Evolutionary conservation across 2,888 invertebrate species (phyloP), one percentile per base, ranked within the genome.

Genomic region (Globia sparganii): DNA sequence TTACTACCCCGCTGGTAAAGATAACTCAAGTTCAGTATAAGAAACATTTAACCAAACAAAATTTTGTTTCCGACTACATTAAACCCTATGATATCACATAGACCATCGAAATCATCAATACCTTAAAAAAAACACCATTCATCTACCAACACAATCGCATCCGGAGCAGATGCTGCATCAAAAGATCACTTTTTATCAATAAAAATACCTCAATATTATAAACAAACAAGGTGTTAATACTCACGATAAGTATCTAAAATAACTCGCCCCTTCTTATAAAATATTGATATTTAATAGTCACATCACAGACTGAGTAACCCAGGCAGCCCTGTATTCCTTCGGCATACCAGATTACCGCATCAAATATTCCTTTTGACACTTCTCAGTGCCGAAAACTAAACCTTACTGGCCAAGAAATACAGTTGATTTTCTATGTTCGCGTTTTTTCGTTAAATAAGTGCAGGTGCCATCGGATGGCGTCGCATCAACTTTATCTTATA

Each of bases 151-250:
- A 93, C 92, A 93, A 93, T 92, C 90, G 91, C 89, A 91, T 92
- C 91, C 91, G 89, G 88, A 87, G 93, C 96, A 95, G 95, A 95
- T 95, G 95, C 91, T 90, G 92, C 79, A 91, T 90, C 87, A 90
- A 91, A 92, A 91, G 86, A 83, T 90, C 86, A 80, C 78, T 85
- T 88, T 91, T 92, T 88, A 91, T 92, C 89, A 87, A 90, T 91
- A 91, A 92, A 91, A 93, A 92, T 91, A 88, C 90, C 90, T 90
- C 87, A 89, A 90, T 91, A 85, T 88, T 92, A 91, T 93, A 95
- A 94, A 95, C 93, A 95, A 95, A 96, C 96, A 96, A 96, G 96
- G 96, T 95, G 96, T 96, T 96, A 95, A 95, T 94, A 92, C 90
- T 84, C 83, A 84, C 88, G 96, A 96, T 96, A 95, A 91, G 89